Evolutionary conservation across 2,888 invertebrate genomes (phyloP), one percentile per base, ranked within the genome.

Genomic region (Apoda limacodes): DNA sequence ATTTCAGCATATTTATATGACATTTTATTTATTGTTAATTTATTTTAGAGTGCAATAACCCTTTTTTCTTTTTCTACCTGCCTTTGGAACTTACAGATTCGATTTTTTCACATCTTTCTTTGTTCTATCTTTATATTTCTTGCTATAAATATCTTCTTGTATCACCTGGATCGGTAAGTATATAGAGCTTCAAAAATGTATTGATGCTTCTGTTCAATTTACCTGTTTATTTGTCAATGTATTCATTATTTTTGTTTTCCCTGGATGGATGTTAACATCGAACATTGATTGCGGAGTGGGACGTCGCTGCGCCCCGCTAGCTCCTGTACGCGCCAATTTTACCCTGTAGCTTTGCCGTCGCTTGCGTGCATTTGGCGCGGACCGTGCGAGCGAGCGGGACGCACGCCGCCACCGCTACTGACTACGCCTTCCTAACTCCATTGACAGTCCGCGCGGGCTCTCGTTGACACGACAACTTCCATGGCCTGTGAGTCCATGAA

Each of bases 251-350:
- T 45, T 51, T 52, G 54, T 51, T 17, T 5, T 17, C 17, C 17
- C 17, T 17, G 7, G 17, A 5, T 60, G 55, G 47, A 48, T 55
- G 60, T 64, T 60, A 57, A 63, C 61, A 60, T 66, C 60, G 59
- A 72, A 60, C 76, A 78, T 78, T 71, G 78, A 78, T 78, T 76
- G 67, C 71, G 49, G 50, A 49, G 7, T 5, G 5, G 5, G 5
- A 6, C 57, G 56, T 61, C 65, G 63, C 65, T 62, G 70, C 66
- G 60, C 61, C 62, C 55, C 58, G 61, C 60, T 63, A 60, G 67
- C 67, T 69, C 62, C 66, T 55, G 69, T 75, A 70, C 74, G 75
- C 70, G 75, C 76, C 76, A 76, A 78, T 76, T 72, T 71, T 71
- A 78, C 65, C 75, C 65, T 76, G 75, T 75, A 70, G 62, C 53